Conservation (phyloP, 2,113 vertebrate genomes). For the Brachyhypopomus occidentalis region DNA sequence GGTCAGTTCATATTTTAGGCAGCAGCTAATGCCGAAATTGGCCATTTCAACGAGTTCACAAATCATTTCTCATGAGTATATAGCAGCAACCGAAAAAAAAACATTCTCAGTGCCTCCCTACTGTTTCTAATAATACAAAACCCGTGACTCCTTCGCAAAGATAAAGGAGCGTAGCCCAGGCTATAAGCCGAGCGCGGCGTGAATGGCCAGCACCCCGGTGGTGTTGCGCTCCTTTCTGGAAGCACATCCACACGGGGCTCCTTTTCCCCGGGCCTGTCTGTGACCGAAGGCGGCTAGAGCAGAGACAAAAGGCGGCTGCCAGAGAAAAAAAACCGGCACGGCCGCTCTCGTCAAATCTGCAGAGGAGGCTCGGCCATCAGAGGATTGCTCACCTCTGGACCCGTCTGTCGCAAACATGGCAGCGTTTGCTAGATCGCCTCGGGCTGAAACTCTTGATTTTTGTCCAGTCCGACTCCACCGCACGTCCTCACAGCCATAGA, state of each 20-base stretch:
- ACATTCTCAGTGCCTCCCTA: too few species aligned
- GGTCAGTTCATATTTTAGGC: too few species aligned
- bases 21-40: too few species aligned
- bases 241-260: not conserved
- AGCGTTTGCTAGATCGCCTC: slow-evolving; percentile 32
- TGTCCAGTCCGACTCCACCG: slow-evolving; percentile 19
- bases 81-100: too few species aligned
- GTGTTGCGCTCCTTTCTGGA: not conserved
- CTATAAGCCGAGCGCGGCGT: not conserved
- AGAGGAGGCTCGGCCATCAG: slow-evolving; percentile 38
- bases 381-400: slow-evolving; percentile 43
- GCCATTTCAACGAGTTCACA: too few species aligned
- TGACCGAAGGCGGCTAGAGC: not conserved
- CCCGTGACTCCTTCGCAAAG: too few species aligned
- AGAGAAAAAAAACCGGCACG: slow-evolving; percentile 27
- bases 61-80: too few species aligned
- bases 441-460: slow-evolving; percentile 46
- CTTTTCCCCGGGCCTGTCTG: not conserved
- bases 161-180: too few species aligned
- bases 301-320: slow-evolving; percentile 18
- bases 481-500: not conserved
- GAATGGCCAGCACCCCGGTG: not conserved
- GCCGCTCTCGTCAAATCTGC: slow-evolving; percentile 39
- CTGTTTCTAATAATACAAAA: too few species aligned
- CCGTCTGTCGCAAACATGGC: slow-evolving; percentile 46